Evolutionary conservation across 2,113 vertebrate species (phyloP).

Genomic region (Equus przewalskii): DNA sequence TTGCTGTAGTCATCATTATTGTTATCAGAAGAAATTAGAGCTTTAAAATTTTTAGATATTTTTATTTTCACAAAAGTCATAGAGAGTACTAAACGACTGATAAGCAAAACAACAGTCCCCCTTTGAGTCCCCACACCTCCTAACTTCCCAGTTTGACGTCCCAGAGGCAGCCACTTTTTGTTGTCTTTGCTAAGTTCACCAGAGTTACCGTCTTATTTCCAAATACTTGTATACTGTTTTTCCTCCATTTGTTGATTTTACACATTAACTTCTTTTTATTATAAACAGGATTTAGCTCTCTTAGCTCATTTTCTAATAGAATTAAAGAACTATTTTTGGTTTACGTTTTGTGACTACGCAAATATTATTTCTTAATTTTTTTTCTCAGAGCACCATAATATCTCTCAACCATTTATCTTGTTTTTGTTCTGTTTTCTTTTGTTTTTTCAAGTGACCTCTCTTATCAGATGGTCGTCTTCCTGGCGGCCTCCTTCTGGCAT

Average conservation of each 20-base stretch:
- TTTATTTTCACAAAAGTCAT: background rate
- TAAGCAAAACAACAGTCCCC: background rate
- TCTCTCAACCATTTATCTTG: background rate
- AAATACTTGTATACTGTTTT: background rate
- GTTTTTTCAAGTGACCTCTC: constrained; percentile 42
- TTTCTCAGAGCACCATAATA: background rate
- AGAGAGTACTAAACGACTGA: background rate
- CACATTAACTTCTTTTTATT: background rate
- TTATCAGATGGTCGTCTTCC: constrained; percentile 60
- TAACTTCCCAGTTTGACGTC: background rate
- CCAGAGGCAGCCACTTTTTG: background rate
- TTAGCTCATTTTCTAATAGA: background rate
- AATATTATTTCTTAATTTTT: background rate
- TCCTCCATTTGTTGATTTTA: constrained; percentile 12
- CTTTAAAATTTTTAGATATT: background rate
- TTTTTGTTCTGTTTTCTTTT: constrained; percentile 49
- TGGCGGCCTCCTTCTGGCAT: background rate
- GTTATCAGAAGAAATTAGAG: constrained; percentile 8
- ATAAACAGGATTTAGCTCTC: background rate
- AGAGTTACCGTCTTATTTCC: background rate
- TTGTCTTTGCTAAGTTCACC: background rate
- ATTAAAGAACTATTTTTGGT: constrained; percentile 25
- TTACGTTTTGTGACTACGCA: constrained; percentile 18
- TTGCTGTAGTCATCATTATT: background rate
- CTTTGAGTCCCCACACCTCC: background rate